Conservation (phyloP, 2,113 vertebrate species). For the Pagrus major region DNA sequence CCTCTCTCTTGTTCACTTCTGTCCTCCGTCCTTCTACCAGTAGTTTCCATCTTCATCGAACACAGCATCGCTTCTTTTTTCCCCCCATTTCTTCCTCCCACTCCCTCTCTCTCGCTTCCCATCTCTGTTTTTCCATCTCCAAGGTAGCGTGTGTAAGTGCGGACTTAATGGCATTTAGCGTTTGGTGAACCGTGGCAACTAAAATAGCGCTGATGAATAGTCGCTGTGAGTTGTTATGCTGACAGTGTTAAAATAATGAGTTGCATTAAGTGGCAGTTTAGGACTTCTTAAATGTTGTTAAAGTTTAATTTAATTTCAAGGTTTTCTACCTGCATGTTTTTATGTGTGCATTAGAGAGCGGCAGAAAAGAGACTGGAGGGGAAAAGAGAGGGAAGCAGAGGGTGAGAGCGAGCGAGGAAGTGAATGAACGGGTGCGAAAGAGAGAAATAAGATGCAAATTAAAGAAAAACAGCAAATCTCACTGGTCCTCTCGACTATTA, state of each 20-base stretch:
- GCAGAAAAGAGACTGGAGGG: background rate
- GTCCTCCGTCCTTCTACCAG: background rate
- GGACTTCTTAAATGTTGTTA: constrained; percentile 47
- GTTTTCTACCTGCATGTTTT: constrained; percentile 42
- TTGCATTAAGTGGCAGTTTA: constrained; percentile 49
- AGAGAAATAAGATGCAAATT: constrained; percentile 71
- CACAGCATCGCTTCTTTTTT: background rate
- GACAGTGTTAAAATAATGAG: constrained; percentile 51
- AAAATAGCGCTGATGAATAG: constrained; percentile 53
- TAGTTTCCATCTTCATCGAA: constrained; percentile 15
- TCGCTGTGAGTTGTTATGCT: constrained; percentile 36
- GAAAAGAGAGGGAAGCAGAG: background rate
- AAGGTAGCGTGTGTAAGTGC: constrained; percentile 12
- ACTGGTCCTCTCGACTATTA: constrained; percentile 69
- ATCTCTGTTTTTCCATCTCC: too few relatives aligned
- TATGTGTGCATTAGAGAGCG: constrained; percentile 4
- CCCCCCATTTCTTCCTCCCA: background rate
- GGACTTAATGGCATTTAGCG: constrained; percentile 57
- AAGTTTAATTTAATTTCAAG: constrained; percentile 48
- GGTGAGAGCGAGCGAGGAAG: constrained; percentile 12
- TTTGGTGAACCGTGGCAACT: constrained; percentile 8
- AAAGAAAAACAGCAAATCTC: constrained; percentile 76
- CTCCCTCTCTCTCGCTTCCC: too few relatives aligned
- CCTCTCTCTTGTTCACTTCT: background rate
- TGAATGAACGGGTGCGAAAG: constrained; percentile 46